Evolutionary conservation across 2,888 invertebrate species (phyloP).

Genomic region (Balanococcus diminutus): DNA sequence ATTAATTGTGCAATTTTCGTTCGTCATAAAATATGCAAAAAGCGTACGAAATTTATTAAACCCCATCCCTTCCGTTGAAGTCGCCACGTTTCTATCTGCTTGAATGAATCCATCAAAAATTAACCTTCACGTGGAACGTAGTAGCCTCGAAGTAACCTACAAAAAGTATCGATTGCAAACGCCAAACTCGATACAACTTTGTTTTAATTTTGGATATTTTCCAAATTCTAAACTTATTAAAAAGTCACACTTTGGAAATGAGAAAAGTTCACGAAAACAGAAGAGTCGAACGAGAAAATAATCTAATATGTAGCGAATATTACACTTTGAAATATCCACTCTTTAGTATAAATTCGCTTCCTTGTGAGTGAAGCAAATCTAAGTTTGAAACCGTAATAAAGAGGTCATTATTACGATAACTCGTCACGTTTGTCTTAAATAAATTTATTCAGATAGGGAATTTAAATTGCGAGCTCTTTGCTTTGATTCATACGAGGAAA

Average conservation of each 20-base stretch:
- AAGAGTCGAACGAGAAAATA: background rate
- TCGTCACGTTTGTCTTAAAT: background rate
- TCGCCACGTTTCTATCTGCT: too few relatives aligned
- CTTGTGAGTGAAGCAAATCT: background rate
- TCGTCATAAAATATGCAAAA: too few relatives aligned
- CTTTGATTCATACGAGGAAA: constrained; percentile 23
- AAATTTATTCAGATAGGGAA: background rate
- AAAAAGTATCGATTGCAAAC: background rate
- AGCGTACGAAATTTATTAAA: too few relatives aligned
- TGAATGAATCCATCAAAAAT: background rate
- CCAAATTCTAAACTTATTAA: background rate
- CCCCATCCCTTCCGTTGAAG: too few relatives aligned
- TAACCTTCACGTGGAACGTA: background rate
- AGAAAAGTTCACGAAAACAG: background rate
- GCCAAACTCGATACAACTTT: background rate
- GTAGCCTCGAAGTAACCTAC: background rate
- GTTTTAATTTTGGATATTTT: background rate
- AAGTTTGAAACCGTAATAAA: background rate
- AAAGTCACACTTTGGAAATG: background rate
- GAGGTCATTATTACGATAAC: background rate
- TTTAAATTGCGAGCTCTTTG: background rate
- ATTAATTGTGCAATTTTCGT: too few relatives aligned
- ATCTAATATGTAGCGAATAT: background rate
- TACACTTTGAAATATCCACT: background rate
- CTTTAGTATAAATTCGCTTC: background rate